These are phyloP conservation scores for Pseudorectes ferrugineus DNA, from an alignment of 2,113 vertebrate species.

Conservation along the genomic window DNA sequence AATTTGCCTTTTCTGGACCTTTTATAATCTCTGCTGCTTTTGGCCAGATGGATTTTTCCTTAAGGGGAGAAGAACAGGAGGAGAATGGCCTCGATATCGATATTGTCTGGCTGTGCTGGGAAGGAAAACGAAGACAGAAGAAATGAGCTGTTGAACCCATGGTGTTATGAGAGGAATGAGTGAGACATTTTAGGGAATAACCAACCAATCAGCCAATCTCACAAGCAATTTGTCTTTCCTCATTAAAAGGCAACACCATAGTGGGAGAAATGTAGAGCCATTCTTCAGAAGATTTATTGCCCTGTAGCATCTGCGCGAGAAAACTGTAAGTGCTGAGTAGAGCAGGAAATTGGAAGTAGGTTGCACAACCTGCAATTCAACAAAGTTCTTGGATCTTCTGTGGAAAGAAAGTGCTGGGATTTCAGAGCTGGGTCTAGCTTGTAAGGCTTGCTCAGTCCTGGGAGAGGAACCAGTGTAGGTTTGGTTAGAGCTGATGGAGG, in stretches of 20 bases:
- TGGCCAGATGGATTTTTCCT: slow-evolving; percentile 16
- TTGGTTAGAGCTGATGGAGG: not conserved
- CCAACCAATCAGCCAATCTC: slow-evolving; percentile 3
- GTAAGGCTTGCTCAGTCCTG: not conserved
- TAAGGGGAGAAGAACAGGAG: slow-evolving; percentile 1
- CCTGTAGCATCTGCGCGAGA: slow-evolving; percentile 18
- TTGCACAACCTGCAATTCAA: not conserved
- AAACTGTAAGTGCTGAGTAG: slow-evolving; percentile 26
- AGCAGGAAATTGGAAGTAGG: slow-evolving; percentile 39
- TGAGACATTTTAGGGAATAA: slow-evolving; percentile 36
- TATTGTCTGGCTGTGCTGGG: not conserved
- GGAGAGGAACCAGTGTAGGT: not conserved
- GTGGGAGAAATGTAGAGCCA: not conserved
- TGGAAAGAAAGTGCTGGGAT: not conserved
- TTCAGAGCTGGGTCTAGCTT: not conserved
- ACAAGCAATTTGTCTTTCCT: slow-evolving; percentile 42
- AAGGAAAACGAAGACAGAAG: not conserved
- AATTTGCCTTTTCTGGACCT: not conserved
- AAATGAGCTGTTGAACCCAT: slow-evolving; percentile 15
- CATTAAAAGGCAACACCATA: slow-evolving; percentile 19
- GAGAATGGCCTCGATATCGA: not conserved
- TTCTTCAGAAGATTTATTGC: slow-evolving; percentile 52
- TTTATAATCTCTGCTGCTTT: not conserved
- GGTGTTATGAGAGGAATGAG: slow-evolving; percentile 10
- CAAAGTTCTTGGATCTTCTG: slow-evolving; percentile 6